Percentiles rank a stretch among this genome's conserved stretches.
Conservation (phyloP, 2,888 invertebrate genomes). For the Carpatolechia fugitivella region DNA sequence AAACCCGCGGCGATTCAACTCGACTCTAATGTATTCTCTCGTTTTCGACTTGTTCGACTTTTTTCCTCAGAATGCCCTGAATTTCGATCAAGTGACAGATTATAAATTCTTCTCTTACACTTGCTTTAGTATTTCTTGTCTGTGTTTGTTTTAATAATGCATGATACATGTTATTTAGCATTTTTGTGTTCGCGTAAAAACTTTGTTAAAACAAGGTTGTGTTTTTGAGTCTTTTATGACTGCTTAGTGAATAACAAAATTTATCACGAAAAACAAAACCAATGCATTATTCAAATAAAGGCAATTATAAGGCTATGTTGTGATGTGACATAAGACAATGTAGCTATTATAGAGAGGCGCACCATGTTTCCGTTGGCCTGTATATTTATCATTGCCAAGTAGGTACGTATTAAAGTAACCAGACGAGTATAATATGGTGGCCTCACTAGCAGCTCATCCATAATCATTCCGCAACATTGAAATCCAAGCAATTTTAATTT, state of each 20-base stretch:
- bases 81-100: constrained; percentile 75
- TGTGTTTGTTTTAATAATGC: constrained; percentile 70
- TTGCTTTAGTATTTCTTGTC: constrained; percentile 57
- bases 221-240: background rate
- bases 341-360: no score
- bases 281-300: background rate
- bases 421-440: background rate
- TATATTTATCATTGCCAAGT: constrained; percentile 4
- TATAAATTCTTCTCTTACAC: constrained; percentile 77
- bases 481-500: constrained; percentile 36
- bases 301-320: no score
- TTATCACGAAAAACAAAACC: no score
- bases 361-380: background rate
- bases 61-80: constrained; percentile 68
- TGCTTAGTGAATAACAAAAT: no score
- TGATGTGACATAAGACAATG: no score
- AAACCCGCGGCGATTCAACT: constrained; percentile 53
- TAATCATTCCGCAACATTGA: constrained; percentile 28
- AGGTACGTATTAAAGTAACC: background rate
- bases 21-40: constrained; percentile 68
- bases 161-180: constrained; percentile 62
- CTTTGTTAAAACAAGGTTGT: background rate
- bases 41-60: constrained; percentile 36
- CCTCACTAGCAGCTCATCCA: constrained; percentile 13
- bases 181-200: constrained; percentile 51